Evolutionary conservation across 2,888 invertebrate genomes (phyloP).

Genomic region (Monopis laevigella): DNA sequence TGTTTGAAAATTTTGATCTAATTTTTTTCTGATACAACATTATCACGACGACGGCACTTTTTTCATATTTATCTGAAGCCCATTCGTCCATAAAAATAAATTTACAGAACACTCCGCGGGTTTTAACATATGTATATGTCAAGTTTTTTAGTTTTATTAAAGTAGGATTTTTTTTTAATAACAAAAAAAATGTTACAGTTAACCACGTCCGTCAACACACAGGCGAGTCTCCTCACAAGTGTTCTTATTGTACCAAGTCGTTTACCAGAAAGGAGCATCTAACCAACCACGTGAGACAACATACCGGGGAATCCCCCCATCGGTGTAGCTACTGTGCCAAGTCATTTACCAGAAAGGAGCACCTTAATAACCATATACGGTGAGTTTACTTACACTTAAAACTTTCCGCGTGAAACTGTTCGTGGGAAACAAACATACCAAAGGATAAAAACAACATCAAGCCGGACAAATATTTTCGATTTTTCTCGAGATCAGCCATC

Average conservation of each 20-base stretch:
- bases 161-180: too few relatives aligned
- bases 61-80: not conserved
- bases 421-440: too few relatives aligned
- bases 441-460: too few relatives aligned
- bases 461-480: too few relatives aligned
- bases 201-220: slow-evolving; percentile 79
- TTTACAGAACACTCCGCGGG: too few relatives aligned
- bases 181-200: slow-evolving; percentile 56
- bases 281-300: slow-evolving; percentile 86
- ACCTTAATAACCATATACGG: slow-evolving; percentile 85
- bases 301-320: slow-evolving; percentile 89
- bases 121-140: too few relatives aligned
- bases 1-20: too few relatives aligned
- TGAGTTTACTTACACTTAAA: slow-evolving; percentile 31
- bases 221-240: slow-evolving; percentile 81
- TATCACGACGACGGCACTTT: too few relatives aligned
- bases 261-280: slow-evolving; percentile 85
- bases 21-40: too few relatives aligned
- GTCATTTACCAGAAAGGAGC: slow-evolving; percentile 87
- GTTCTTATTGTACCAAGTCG: slow-evolving; percentile 80
- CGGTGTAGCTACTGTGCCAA: slow-evolving; percentile 86
- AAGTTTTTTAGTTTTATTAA: too few relatives aligned
- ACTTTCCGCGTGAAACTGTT: too few relatives aligned
- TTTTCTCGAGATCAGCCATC: too few relatives aligned
- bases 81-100: not conserved